These are phyloP conservation scores for Lasioglossum pauxillum DNA, from an alignment of 2,888 invertebrate species.

Conservation along the genomic window DNA sequence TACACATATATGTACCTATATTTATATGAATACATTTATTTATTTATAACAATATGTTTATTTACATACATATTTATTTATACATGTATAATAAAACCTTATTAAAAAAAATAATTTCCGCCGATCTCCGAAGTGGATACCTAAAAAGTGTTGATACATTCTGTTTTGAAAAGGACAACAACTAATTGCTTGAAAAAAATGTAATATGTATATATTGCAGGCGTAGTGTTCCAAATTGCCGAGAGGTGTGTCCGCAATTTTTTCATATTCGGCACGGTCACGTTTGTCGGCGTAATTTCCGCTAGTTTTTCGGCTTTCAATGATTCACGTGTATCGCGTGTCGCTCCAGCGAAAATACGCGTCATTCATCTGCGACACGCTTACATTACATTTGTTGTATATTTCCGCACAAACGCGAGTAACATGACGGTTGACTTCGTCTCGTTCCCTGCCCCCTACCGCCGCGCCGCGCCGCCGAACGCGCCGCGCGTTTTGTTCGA, in stretches of 20 bases:
- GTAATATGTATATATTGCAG: not conserved
- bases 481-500: slow-evolving; percentile 56
- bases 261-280: slow-evolving; percentile 10
- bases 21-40: too few species aligned
- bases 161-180: not conserved
- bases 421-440: slow-evolving; percentile 57
- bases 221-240: not conserved
- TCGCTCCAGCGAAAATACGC: slow-evolving; percentile 26
- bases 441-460: not conserved
- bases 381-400: slow-evolving; percentile 53
- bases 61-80: too few species aligned
- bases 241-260: not conserved
- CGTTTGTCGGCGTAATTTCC: slow-evolving; percentile 10
- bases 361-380: slow-evolving; percentile 39
- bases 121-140: not conserved
- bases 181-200: not conserved
- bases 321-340: slow-evolving; percentile 24
- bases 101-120: not conserved
- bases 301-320: slow-evolving; percentile 18
- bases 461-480: not conserved
- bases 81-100: not conserved
- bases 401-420: slow-evolving; percentile 49
- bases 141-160: not conserved
- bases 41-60: too few species aligned
- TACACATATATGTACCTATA: too few species aligned